A percentile compares a stretch with the other conserved stretches of the same genome.
phyloP scores from a whole-genome alignment of 2,113 vertebrate genomes.

The Gasterosteus nipponicus region DNA sequence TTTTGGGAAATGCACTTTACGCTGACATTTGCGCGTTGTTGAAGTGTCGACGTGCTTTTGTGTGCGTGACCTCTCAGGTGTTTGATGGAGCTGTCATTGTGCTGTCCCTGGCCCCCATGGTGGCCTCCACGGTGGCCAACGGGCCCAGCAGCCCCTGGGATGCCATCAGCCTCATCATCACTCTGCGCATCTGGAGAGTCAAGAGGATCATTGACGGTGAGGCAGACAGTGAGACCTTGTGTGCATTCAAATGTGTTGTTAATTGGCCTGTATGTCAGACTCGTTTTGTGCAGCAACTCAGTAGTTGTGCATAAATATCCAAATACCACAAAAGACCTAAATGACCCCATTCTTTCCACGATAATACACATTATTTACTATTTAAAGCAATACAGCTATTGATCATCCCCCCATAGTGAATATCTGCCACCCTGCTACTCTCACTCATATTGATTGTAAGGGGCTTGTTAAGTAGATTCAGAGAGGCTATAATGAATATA shows the following conservation, averaged over 20 bases:
- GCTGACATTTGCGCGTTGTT: not conserved
- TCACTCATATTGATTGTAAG: constrained; percentile 69
- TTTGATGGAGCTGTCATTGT: constrained; percentile 97
- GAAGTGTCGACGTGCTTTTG: not conserved
- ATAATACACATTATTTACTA: constrained; percentile 71
- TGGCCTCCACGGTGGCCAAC: constrained; percentile 98
- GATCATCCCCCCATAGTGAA: constrained; percentile 66
- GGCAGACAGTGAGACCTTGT: constrained; percentile 39
- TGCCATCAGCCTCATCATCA: constrained; percentile 98
- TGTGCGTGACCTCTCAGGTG: constrained; percentile 80
- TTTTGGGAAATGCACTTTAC: not conserved
- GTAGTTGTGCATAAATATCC: constrained; percentile 3
- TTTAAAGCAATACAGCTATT: constrained; percentile 68
- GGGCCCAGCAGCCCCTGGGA: constrained; percentile 99
- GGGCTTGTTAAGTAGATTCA: constrained; percentile 69
- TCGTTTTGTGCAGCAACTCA: not conserved
- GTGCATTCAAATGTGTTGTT: not conserved
- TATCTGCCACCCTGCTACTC: constrained; percentile 61
- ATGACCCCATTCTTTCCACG: constrained; percentile 49
- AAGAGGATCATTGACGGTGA: constrained; percentile 98
- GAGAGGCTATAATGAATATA: constrained; percentile 71
- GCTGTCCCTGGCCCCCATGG: constrained; percentile 98
- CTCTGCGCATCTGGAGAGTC: constrained; percentile 95
- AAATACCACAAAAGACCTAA: constrained; percentile 36
- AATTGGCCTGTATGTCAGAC: not conserved